Base-by-base conservation (phyloP, 1,140 invertebrate genomes). In the Episyrphus balteatus region DNA sequence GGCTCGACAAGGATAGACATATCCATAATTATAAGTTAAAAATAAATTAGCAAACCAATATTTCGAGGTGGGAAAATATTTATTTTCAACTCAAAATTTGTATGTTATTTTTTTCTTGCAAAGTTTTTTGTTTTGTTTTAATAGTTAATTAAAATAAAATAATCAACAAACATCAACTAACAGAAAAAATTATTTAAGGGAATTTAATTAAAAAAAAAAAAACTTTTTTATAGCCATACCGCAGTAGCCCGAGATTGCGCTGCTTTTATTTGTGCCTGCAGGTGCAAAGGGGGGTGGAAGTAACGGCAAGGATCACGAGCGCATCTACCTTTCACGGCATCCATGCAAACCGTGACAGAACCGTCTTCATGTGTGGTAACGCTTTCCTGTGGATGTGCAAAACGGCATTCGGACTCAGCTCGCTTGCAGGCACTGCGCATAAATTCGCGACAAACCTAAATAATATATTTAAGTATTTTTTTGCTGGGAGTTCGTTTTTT, bases 191-290 rank as follows among this genome's bases (percentile, higher is more conserved):
- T 38, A 46, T 38, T 1, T 14, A 42, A 41, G 18, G 21, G 19
- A 47, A 5, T 17, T 42, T 36, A 15, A 7, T 18, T 38, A 46
- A 49, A 49, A 54, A 54, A 53, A 52, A 51, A 58, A 62, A 55
- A 56, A 55, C 56, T 53, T 60, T 56, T 58, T 55, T 59, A 55
- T 63, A 67, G 65, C 64, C 65, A 68, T 68, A 92, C 88, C 88
- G 87, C 83, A 82, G 85, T 83, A 80, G 84, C 86, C 83, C 87
- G 88, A 81, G 84, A 84, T 83, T 88, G 85, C 57, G 66, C 66
- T 83, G 88, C 89, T 86, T 94, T 94, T 84, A 95, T 90, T 87
- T 93, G 90, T 80, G 89, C 89, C 87, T 93, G 89, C 76, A 96
- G 89, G 86, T 96, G 91, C 81, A 91, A 83, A 81, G 88, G 87